Base-by-base conservation (phyloP, 2,113 vertebrate species). In the Notothenia rossii region DNA sequence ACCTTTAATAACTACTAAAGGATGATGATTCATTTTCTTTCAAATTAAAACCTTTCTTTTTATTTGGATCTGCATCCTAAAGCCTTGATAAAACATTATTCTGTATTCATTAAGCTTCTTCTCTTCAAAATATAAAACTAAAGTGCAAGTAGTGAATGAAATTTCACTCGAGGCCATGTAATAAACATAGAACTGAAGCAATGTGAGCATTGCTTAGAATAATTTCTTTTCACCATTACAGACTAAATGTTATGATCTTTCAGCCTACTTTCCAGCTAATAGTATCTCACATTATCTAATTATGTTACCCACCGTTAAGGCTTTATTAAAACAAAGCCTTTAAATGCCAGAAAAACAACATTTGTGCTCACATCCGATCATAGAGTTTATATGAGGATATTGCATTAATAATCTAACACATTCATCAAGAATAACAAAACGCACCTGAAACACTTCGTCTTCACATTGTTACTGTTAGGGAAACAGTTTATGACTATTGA, bases 291-390 rank as follows among this genome's bases (percentile, higher is more conserved):
- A 46, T 75, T 62, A 62, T 76, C 36, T 48, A 33, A 68, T 50
- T 75, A 64, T 64, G 46, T 17, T 49, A 25, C 29, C 15, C 14
- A 50, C 22, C 10, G 53, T 72, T 54, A 36, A 55, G 68, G 62
- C 45, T 36, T 73, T 62, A 68, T 72, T 61, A 65, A 64, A 17
- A 59, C 43, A 71, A 77, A 81, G 62, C 29, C 22, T 55, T 64
- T 43, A 60, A 81, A 63, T 22, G 18, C 18, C 0, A 55, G 22
- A 48, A 45, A 59, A n/a, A 67, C 15, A 53, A 58, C 10, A 6
- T 43, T 65, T 53, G n/a, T 3, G 7, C 48, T 36, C 43, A 0
- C 20, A 48, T 25, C 65, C 40, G 18, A 3, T 36, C 43, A 46
- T 11, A 14, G 22, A 69, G 15, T 83, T 60, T 51, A 63, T 29